Evolutionary conservation across 2,113 vertebrate species (phyloP), one percentile per base, ranked within the genome.

Genomic region (Dolichallabes microphthalmus): DNA sequence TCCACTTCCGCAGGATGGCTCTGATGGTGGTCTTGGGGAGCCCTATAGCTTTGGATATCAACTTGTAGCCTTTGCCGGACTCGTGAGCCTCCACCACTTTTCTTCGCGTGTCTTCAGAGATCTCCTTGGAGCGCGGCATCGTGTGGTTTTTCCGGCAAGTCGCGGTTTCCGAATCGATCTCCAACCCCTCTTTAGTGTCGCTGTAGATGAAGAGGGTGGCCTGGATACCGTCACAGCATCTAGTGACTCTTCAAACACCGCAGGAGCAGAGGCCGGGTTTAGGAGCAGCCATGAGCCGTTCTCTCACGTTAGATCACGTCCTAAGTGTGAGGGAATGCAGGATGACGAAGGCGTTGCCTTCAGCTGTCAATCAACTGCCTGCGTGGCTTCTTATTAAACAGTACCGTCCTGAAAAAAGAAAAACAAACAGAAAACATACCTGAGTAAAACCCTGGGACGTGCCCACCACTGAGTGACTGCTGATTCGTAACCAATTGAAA

Each of bases 121-220:
- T 82, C 75, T 86, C 85, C 76, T 82, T 86, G 58, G 85, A 86
- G 45, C 85, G 78, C 27, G 85, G 85, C 85, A 86, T 86, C 22
- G 57, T 25, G 55, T 6, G 45, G 6, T 45, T 45, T 45, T 22
- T 27, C 45, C 39, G n/a, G 13, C 7, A 14, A 0, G 45, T 45
- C 45, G 7, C 7, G 45, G 7, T 45, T 39, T 45, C 45, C 7
- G 45, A 45, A 45, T 45, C 7, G 45, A 45, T 7, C 45, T 6
- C 45, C 39, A 2, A 5, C 45, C 45, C 39, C 4, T 66, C 27
- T 71, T 39, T 57, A 55, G 5, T 25, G 52, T 58, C 15, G 45
- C 14, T 55, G 17, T 9, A 71, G 66, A 57, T 39, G 14, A 53
- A 68, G 80, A 15, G 32, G 25, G n/a, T 17, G 25, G 45, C 32